Base-by-base conservation (phyloP, 2,113 vertebrate species). In the Perca schrenkii region DNA sequence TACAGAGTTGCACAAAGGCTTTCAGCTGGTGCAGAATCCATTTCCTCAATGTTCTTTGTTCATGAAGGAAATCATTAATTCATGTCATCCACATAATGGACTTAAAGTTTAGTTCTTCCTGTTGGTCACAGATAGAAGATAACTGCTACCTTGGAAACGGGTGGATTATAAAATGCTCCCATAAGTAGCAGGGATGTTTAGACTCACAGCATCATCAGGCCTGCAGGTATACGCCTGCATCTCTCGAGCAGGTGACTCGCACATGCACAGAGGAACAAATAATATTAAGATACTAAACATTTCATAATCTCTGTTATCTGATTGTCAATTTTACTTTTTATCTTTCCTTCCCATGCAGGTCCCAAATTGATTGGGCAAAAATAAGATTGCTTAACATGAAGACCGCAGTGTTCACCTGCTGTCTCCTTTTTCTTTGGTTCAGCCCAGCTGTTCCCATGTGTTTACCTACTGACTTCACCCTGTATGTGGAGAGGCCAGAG, bases 401-500 rank as follows among this genome's bases (percentile, higher is more conserved):
- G 89, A 83, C 91, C 8, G 79, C 95, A 56, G 84, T 96, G 69
- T 91, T 96, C 81, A 84, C 94, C 72, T 93, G 91, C 76, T 77
- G 96, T 69, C 84, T 99, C 77, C 91, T 97, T 70, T 95, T 96
- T 64, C 87, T 99, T 92, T 78, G 94, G 28, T 93, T 96, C 1
- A 91, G 95, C 49, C 95, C 95, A 74, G 87, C 93, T 47, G 89
- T 95, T 40, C 94, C 97, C 22, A 93, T 95, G 57, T 99, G 98
- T 91, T 78, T 95, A 40, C 97, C 96, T 28, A 96, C 96, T 6
- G 96, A 97, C 77, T 98, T 97, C 79, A 96, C 90, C 1, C 95
- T 99, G 88, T 96, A 97, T 0, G 93, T 98, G 68, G 98, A 99
- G 89, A 98, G 95, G 77, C 95, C 86, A 17, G 97, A 98, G 72